Evolutionary conservation across 2,113 vertebrate species (phyloP), one percentile per base, ranked within the genome.

Genomic region (Ranitomeya imitator): DNA sequence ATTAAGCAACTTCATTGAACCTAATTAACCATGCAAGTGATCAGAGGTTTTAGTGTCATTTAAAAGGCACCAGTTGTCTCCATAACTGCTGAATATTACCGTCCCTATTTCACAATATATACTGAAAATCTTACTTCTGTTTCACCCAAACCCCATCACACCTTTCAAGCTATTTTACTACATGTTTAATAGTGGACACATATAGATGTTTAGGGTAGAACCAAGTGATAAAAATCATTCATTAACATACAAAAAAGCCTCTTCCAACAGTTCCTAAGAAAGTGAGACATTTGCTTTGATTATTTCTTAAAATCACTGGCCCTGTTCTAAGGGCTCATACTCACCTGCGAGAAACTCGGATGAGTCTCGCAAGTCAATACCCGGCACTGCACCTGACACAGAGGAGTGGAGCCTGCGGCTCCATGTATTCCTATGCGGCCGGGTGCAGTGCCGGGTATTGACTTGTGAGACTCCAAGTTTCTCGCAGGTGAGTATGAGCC

Each of bases 11-110:
- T 77, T 61, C 37, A 84, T 78, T 76, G 21, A 83, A 84, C 69
- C 65, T 88, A 83, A 88, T 88, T 88, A 77, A 67, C 57, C 59
- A 10, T 54, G 80, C 71, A 73, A 57, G 73, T 67, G 80, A 77
- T 83, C 67, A 80, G 31, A 83, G 54, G 52, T 88, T 88, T 82
- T 59, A 81, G 23, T 71, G 79, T n/a, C 55, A 74, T 83, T 74
- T 74, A 88, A 83, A 87, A 86, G 86, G 63, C 67, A 11, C 79
- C 26, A 52, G 67, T 80, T 71, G 52, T 63, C 51, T 31, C 57
- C n/a, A 57, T 87, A 87, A 87, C 57, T 79, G 86, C 86, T 37
- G 59, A 80, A 79, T 69, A 79, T 69, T 87, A 71, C 63, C 59
- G 74, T 87, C 52, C 63, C 59, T 59, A 45, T 59, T 26, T 21